phyloP scores from a whole-genome alignment of 2,888 invertebrate species.

The Lathronympha strigana region DNA sequence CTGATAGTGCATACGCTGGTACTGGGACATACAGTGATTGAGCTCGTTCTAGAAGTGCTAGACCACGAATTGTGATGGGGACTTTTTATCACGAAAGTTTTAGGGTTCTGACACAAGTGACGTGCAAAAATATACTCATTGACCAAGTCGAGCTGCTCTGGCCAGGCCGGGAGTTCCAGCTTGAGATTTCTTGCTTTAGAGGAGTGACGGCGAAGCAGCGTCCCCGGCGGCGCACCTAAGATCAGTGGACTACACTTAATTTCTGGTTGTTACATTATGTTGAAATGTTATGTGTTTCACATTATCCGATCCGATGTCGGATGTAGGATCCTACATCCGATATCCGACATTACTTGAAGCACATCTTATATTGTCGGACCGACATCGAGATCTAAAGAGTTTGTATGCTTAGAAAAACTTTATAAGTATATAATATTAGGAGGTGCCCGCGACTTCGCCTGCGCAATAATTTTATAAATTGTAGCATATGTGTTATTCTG shows the following conservation, averaged over 20 bases:
- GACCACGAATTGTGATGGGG: neutral
- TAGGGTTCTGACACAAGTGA: neutral
- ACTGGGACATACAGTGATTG: conserved; percentile 11
- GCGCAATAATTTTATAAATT: too few relatives aligned
- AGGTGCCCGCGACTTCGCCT: too few relatives aligned
- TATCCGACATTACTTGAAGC: too few relatives aligned
- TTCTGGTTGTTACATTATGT: conserved; percentile 35
- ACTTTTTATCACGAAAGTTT: conserved; percentile 4
- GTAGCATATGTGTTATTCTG: too few relatives aligned
- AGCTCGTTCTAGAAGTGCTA: neutral
- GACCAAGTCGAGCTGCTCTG: conserved; percentile 43
- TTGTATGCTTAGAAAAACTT: too few relatives aligned
- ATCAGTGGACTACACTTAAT: conserved; percentile 62
- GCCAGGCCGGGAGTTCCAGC: conserved; percentile 46
- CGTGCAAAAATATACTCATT: conserved; percentile 3
- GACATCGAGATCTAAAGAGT: too few relatives aligned
- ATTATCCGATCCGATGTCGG: too few relatives aligned
- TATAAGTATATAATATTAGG: too few relatives aligned
- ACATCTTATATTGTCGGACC: too few relatives aligned
- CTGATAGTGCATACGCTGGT: conserved; percentile 45
- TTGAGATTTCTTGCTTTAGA: conserved; percentile 56
- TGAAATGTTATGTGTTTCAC: neutral
- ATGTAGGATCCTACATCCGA: too few relatives aligned
- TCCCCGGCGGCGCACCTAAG: conserved; percentile 69
- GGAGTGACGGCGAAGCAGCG: conserved; percentile 63